These are phyloP conservation scores for Myripristis jacobus DNA, from an alignment of 2,797 vertebrate genomes.

Conservation along the genomic window DNA sequence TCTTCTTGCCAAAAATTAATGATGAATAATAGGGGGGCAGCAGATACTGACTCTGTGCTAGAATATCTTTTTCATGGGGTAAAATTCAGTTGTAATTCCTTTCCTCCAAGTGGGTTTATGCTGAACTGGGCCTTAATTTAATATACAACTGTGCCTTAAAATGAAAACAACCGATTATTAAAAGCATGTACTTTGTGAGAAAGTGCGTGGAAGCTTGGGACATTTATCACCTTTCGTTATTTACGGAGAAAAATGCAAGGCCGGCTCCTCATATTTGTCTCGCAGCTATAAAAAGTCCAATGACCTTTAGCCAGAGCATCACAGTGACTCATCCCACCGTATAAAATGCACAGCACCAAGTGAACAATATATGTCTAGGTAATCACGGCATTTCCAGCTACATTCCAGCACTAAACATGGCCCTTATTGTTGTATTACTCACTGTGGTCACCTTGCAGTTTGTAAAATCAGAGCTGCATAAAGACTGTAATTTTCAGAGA, in stretches of 20 bases:
- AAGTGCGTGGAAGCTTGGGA: neutral
- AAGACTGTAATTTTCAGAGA: conserved; percentile 75
- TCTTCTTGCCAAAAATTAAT: too few relatives aligned
- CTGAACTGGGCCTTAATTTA: neutral
- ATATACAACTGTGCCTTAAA: neutral
- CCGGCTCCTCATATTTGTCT: too few relatives aligned
- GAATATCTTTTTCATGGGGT: too few relatives aligned
- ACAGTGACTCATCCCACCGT: too few relatives aligned
- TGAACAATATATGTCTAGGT: conserved; percentile 22
- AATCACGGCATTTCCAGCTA: conserved; percentile 39
- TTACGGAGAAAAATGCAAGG: neutral
- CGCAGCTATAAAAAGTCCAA: too few relatives aligned
- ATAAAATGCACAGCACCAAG: conserved; percentile 32
- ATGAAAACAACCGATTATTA: neutral
- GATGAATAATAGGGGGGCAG: too few relatives aligned
- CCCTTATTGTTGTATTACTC: conserved; percentile 69
- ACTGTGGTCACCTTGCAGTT: conserved; percentile 73
- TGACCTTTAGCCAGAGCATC: too few relatives aligned
- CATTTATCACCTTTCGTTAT: neutral
- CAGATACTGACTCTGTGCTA: too few relatives aligned
- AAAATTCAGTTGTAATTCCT: neutral
- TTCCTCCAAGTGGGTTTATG: neutral
- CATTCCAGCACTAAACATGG: conserved; percentile 36
- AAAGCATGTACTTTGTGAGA: neutral
- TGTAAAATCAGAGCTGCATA: conserved; percentile 75